A percentile compares a stretch with the other conserved stretches of the same genome.
Evolutionary conservation across 2,797 vertebrate species (phyloP).

Genomic region (Eurystomus glaucurus): DNA sequence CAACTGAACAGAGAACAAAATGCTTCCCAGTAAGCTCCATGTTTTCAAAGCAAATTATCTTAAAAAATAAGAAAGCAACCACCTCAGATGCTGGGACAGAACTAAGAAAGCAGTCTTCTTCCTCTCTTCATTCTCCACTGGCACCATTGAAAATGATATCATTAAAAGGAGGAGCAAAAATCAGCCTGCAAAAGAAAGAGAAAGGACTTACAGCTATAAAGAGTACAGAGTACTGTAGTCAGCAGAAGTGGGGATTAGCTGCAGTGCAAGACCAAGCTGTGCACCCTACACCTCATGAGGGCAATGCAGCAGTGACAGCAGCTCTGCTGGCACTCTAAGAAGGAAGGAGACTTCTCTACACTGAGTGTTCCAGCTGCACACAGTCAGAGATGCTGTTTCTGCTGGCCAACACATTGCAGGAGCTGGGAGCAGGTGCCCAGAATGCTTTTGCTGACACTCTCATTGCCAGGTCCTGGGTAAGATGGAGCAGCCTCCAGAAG

Average conservation of each 20-base stretch:
- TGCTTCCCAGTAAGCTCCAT: neutral
- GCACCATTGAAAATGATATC: neutral
- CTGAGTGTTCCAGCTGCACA: accelerated
- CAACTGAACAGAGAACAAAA: neutral
- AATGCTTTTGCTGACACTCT: neutral
- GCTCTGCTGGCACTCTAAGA: neutral
- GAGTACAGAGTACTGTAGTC: neutral
- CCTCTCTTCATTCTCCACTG: neutral
- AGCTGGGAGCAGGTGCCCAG: neutral
- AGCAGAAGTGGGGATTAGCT: neutral
- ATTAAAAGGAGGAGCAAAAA: neutral
- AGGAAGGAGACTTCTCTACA: neutral
- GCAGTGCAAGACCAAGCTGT: neutral
- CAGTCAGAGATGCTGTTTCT: neutral
- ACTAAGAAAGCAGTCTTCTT: neutral
- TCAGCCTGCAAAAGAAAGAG: neutral
- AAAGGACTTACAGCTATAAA: neutral
- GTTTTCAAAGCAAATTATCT: neutral
- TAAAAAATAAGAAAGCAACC: neutral
- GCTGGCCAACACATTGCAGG: neutral
- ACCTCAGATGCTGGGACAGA: neutral
- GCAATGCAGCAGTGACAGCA: neutral
- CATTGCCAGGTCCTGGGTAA: neutral
- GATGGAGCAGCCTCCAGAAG: neutral
- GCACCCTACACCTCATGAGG: neutral